Conservation (phyloP, 2,797 vertebrate species). For the Astyanax mexicanus region DNA sequence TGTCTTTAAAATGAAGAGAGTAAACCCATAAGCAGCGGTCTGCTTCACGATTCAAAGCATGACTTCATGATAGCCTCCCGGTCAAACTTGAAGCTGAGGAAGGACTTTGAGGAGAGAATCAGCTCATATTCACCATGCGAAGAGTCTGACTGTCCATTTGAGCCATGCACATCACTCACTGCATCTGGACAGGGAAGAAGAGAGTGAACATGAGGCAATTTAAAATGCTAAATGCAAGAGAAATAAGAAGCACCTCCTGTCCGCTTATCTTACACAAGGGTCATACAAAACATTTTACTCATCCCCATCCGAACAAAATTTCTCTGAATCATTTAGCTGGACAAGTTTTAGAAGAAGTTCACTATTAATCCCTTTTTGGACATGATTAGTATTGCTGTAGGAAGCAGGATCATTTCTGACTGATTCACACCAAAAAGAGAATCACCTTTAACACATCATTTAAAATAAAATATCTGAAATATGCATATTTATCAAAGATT, state of each 20-base stretch:
- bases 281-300: neutral
- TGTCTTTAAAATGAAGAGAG: slow-evolving; percentile 15
- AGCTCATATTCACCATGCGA: slow-evolving; percentile 80
- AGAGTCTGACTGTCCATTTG: slow-evolving; percentile 70
- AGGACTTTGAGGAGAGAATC: slow-evolving; percentile 87
- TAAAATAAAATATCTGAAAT: too few relatives aligned
- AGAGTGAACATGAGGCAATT: neutral
- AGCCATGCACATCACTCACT: slow-evolving; percentile 71
- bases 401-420: too few relatives aligned
- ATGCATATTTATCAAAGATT: too few relatives aligned
- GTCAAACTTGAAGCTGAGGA: slow-evolving; percentile 95
- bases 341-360: too few relatives aligned
- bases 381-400: too few relatives aligned
- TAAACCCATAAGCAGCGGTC: too few relatives aligned
- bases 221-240: neutral
- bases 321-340: too few relatives aligned
- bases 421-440: too few relatives aligned
- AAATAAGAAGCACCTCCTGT: neutral
- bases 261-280: neutral
- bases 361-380: too few relatives aligned
- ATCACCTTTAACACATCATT: too few relatives aligned
- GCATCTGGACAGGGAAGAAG: slow-evolving; percentile 63
- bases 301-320: neutral
- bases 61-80: slow-evolving; percentile 93
- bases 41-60: slow-evolving; percentile 85